These are phyloP conservation scores for Zele albiditarsus DNA, from an alignment of 2,888 invertebrate species.

Conservation along the genomic window DNA sequence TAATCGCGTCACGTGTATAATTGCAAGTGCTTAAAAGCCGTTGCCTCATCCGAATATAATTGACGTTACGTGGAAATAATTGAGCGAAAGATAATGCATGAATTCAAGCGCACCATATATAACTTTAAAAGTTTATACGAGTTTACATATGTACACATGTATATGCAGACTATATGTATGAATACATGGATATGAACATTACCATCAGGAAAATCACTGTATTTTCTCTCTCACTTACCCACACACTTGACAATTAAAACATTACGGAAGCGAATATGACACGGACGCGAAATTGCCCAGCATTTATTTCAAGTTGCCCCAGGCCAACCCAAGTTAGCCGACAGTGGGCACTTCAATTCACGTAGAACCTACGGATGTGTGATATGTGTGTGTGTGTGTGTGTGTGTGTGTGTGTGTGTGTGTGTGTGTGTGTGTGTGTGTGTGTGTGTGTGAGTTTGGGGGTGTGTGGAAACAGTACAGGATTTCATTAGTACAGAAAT, in stretches of 20 bases:
- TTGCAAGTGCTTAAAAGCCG: conserved; percentile 28
- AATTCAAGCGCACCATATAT: conserved; percentile 35
- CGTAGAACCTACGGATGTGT: too few relatives aligned
- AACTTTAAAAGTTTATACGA: background rate
- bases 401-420: too few relatives aligned
- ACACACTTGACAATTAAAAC: conserved; percentile 4
- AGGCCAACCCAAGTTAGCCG: background rate
- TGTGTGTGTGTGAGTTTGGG: background rate
- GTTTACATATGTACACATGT: background rate
- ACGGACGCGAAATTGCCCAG: background rate
- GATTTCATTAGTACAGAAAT: conserved; percentile 43
- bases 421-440: too few relatives aligned
- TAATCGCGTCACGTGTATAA: conserved; percentile 30
- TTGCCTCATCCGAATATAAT: conserved; percentile 21
- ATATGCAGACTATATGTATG: background rate
- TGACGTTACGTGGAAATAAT: conserved; percentile 50
- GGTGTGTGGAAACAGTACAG: background rate
- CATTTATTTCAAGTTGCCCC: background rate
- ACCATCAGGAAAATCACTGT: background rate
- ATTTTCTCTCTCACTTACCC: background rate
- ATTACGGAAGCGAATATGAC: background rate
- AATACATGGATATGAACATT: background rate
- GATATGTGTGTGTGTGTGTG: too few relatives aligned
- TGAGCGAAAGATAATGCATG: conserved; percentile 51
- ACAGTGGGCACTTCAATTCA: background rate